These are phyloP conservation scores for Ovis canadensis DNA, from an alignment of 2,113 vertebrate genomes.

Conservation along the genomic window DNA sequence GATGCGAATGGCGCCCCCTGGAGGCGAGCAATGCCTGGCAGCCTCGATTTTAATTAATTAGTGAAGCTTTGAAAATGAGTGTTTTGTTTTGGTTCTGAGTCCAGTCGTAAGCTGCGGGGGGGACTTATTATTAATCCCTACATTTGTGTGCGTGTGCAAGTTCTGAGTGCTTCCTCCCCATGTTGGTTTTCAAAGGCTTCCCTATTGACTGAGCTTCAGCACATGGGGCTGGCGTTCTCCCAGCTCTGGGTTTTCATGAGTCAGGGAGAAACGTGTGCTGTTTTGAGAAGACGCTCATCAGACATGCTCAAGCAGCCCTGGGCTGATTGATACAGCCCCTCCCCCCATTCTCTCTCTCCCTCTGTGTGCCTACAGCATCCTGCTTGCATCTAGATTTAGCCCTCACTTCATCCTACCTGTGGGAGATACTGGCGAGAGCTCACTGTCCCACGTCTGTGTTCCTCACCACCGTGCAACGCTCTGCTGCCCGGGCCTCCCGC, in stretches of 20 bases:
- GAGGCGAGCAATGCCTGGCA: background rate
- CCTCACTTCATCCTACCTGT: background rate
- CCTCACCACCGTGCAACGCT: background rate
- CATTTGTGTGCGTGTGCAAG: background rate
- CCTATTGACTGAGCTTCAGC: background rate
- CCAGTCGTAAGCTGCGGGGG: background rate
- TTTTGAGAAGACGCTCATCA: background rate
- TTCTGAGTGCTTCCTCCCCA: background rate
- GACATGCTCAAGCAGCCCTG: background rate
- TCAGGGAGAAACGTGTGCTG: conserved; percentile 27
- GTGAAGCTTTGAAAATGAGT: background rate
- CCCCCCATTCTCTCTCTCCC: background rate
- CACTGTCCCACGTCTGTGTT: background rate
- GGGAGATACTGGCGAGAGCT: background rate
- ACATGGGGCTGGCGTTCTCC: background rate
- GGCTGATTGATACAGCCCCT: background rate
- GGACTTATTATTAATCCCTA: background rate
- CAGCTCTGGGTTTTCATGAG: conserved; percentile 39
- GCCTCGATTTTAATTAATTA: background rate
- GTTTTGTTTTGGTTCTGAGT: background rate
- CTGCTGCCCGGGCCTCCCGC: background rate
- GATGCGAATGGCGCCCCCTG: background rate
- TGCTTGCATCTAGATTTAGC: background rate
- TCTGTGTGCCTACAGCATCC: background rate
- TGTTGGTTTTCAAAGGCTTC: conserved; percentile 24